Evolutionary conservation across 2,888 invertebrate genomes (phyloP).

Genomic region (Drosophila multiciliata): DNA sequence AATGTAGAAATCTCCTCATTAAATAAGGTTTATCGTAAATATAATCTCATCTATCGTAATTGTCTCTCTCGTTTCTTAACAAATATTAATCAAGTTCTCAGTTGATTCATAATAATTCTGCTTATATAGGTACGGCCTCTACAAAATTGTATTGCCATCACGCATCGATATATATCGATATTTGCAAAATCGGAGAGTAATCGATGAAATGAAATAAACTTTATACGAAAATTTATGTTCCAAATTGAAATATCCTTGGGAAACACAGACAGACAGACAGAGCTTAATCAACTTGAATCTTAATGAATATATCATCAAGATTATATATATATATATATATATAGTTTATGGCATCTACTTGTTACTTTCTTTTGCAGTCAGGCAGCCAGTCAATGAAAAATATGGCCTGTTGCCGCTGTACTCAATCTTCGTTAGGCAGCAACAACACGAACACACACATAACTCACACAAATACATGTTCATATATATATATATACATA

Average conservation of each 20-base stretch:
- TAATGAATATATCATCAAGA: no score
- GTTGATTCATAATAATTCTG: background rate
- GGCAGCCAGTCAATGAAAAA: slow-evolving; percentile 8
- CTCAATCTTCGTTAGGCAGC: slow-evolving; percentile 25
- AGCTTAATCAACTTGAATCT: background rate
- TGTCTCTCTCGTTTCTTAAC: background rate
- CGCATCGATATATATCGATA: background rate
- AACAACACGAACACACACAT: background rate
- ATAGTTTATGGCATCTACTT: background rate
- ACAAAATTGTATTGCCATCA: background rate
- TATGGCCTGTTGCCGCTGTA: background rate
- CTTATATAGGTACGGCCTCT: background rate
- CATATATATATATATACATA: background rate
- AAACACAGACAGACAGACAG: background rate
- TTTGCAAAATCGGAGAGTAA: background rate
- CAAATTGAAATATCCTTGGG: background rate
- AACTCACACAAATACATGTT: background rate
- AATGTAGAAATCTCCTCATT: no score
- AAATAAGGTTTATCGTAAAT: no score
- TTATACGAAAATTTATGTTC: no score
- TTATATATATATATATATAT: background rate
- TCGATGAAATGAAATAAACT: background rate
- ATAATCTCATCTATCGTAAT: no score
- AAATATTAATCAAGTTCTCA: background rate
- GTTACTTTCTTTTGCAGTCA: background rate